These are phyloP conservation scores for Polypterus bichir DNA, from an alignment of 2,113 vertebrate genomes.

Conservation along the genomic window DNA sequence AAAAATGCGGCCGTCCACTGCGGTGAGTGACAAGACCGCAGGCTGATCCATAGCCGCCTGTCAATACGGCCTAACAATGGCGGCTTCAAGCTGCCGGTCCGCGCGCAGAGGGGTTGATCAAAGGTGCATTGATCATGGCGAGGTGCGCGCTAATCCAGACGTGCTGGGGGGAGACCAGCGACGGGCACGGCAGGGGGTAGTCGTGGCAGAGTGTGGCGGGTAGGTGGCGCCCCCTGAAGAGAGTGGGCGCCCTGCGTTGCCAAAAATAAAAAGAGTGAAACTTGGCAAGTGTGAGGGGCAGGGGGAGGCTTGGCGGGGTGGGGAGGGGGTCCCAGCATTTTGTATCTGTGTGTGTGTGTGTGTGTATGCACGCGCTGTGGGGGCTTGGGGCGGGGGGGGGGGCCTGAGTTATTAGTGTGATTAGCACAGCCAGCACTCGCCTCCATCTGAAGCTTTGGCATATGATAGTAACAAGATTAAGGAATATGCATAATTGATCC, in stretches of 20 bases:
- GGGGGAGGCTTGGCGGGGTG: conserved; percentile 11
- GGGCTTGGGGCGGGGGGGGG: conserved; percentile 1
- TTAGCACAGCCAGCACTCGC: conserved; percentile 25
- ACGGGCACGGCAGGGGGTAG: neutral
- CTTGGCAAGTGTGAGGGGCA: neutral
- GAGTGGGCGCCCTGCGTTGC: neutral
- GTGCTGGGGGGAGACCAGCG: conserved; percentile 25
- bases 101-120: conserved; percentile 61
- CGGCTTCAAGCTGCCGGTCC: conserved; percentile 63
- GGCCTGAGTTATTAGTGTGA: conserved; percentile 22
- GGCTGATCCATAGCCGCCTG: conserved; percentile 61
- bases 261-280: too few relatives aligned
- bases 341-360: conserved; percentile 1
- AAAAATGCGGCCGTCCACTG: conserved; percentile 59
- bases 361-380: neutral
- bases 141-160: conserved; percentile 39
- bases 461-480: conserved; percentile 41
- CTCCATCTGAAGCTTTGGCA: conserved; percentile 29
- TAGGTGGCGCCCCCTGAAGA: neutral
- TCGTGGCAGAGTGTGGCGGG: neutral
- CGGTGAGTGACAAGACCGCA: conserved; percentile 52
- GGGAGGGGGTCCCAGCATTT: conserved; percentile 14
- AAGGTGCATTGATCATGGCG: conserved; percentile 56
- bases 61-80: conserved; percentile 69
- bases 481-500: conserved; percentile 43